A percentile compares a stretch with the other conserved stretches of the same genome.
Conservation (phyloP, 2,113 vertebrate species). For the Sciurus niger region DNA sequence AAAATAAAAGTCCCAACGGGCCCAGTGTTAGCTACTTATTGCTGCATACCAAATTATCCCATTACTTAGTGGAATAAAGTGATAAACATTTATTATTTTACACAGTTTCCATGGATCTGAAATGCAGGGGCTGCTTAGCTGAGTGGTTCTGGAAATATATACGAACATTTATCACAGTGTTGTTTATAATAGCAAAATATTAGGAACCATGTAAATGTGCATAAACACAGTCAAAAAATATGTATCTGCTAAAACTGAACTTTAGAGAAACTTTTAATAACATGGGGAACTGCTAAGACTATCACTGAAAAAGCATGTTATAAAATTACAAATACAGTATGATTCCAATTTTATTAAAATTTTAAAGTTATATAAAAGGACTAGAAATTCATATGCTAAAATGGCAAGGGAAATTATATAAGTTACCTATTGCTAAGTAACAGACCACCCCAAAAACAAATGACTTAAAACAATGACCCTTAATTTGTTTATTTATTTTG, state of each 20-base stretch:
- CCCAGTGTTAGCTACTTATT: conserved; percentile 1
- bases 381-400: neutral
- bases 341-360: conserved; percentile 60
- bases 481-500: neutral
- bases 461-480: neutral
- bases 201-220: conserved; percentile 15
- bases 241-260: neutral
- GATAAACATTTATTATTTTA: conserved; percentile 64
- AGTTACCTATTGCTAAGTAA: neutral
- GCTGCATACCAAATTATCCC: conserved; percentile 45
- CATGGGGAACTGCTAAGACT: neutral
- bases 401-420: neutral
- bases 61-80: conserved; percentile 61
- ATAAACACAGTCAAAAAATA: conserved; percentile 11
- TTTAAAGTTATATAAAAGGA: conserved; percentile 59
- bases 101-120: conserved; percentile 18
- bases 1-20: neutral
- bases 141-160: conserved; percentile 6
- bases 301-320: conserved; percentile 4
- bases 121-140: conserved; percentile 42
- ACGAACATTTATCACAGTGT: conserved; percentile 17
- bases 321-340: conserved; percentile 49
- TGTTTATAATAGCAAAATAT: conserved; percentile 64
- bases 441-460: neutral
- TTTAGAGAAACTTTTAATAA: conserved; percentile 27